Evolutionary conservation across 2,797 vertebrate genomes (phyloP).

Genomic region (Podargus strigoides): DNA sequence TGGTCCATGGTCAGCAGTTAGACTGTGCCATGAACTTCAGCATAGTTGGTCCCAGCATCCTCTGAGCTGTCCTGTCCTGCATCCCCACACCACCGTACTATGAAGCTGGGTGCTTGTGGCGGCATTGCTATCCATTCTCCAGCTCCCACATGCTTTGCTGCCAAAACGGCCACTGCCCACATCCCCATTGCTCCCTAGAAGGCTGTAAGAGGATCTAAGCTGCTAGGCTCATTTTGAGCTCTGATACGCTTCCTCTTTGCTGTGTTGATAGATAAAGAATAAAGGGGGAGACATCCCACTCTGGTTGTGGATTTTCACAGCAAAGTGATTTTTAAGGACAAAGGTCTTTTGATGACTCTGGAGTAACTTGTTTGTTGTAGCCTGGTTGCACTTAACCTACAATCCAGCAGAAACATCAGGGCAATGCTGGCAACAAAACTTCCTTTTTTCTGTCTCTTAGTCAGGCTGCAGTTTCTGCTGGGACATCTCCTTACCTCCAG

Average conservation of each 20-base stretch:
- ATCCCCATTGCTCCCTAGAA: not conserved
- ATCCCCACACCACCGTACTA: not conserved
- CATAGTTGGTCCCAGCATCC: not conserved
- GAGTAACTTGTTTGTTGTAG: not conserved
- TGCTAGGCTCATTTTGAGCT: not conserved
- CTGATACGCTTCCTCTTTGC: not conserved
- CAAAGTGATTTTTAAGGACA: not conserved
- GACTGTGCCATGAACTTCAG: not conserved
- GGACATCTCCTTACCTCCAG: not conserved
- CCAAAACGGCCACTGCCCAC: fast-evolving
- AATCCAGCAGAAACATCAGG: not conserved
- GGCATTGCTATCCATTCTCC: not conserved
- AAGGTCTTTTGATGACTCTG: not conserved
- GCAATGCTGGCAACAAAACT: not conserved
- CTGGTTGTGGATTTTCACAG: not conserved
- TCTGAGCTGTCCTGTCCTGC: not conserved
- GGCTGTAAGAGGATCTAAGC: not conserved
- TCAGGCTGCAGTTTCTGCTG: not conserved
- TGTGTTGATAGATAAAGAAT: not conserved
- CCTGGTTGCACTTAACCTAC: not conserved
- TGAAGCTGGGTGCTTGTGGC: not conserved
- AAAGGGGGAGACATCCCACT: not conserved
- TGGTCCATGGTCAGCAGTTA: not conserved
- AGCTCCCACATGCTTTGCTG: not conserved
- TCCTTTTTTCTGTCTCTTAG: not conserved